These are phyloP conservation scores for Xestobium rufovillosum DNA, from an alignment of 2,888 invertebrate genomes.

Conservation along the genomic window DNA sequence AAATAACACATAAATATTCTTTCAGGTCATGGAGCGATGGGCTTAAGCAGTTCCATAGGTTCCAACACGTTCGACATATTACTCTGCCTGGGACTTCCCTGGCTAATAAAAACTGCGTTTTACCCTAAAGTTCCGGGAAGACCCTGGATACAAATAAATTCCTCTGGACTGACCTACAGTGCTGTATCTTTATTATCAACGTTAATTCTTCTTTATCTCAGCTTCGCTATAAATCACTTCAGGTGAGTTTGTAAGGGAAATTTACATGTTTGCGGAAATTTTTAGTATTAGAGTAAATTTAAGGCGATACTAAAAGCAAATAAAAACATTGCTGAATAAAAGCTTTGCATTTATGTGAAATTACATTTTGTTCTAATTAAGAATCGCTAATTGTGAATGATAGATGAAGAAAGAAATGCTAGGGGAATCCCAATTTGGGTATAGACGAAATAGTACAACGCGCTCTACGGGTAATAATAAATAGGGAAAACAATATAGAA, in stretches of 20 bases:
- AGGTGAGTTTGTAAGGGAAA: conserved; percentile 38
- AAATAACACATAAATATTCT: conserved; percentile 25
- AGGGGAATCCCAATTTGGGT: too few species aligned
- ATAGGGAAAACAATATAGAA: too few species aligned
- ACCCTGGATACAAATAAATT: conserved; percentile 63
- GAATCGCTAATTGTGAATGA: too few species aligned
- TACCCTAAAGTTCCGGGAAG: conserved; percentile 52
- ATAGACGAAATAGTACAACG: too few species aligned
- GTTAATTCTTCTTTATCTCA: conserved; percentile 58
- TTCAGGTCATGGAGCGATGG: conserved; percentile 68
- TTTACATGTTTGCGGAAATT: too few species aligned
- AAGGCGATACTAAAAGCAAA: too few species aligned
- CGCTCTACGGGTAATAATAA: too few species aligned
- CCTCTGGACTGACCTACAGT: conserved; percentile 68
- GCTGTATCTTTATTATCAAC: conserved; percentile 68
- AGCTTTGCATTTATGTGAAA: too few species aligned
- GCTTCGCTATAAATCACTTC: conserved; percentile 60
- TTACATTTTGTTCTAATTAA: too few species aligned
- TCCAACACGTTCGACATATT: conserved; percentile 78
- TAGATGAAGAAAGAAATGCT: too few species aligned
- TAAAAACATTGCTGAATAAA: too few species aligned
- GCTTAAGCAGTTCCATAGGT: conserved; percentile 72
- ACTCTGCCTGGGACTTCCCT: conserved; percentile 69
- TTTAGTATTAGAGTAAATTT: too few species aligned
- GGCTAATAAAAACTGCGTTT: conserved; percentile 63